A percentile compares a stretch with the other conserved stretches of the same genome.
phyloP scores from a whole-genome alignment of 2,113 vertebrate genomes.

The Eupsittula cactorum region DNA sequence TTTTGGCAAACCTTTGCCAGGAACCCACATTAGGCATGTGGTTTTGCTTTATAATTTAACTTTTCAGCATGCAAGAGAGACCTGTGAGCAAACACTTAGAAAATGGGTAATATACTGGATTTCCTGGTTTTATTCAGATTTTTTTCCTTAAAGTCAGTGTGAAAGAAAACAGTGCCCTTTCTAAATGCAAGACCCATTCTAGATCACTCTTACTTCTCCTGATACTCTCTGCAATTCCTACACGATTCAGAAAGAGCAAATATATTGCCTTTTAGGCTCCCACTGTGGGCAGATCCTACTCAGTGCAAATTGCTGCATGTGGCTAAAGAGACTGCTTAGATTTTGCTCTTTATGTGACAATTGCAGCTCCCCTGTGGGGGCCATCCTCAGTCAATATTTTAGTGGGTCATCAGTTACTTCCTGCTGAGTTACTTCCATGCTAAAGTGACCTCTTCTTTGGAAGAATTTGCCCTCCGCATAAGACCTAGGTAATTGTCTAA shows the following conservation, averaged over 20 bases:
- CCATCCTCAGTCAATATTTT: not conserved
- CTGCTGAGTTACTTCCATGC: not conserved
- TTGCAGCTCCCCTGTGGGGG: not conserved
- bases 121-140: not conserved
- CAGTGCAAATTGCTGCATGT: not conserved
- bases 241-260: not conserved
- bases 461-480: not conserved
- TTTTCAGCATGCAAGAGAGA: not conserved
- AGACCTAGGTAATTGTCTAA: not conserved
- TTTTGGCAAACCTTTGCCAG: not conserved
- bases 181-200: not conserved
- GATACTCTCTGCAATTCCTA: not conserved
- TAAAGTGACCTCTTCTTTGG: not conserved
- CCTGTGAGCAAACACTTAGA: not conserved
- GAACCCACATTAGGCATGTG: not conserved
- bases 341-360: constrained; percentile 15
- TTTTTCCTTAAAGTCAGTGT: not conserved
- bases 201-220: not conserved
- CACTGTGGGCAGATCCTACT: not conserved
- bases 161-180: not conserved
- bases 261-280: not conserved
- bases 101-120: not conserved
- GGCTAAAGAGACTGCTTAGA: not conserved
- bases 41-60: not conserved
- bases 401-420: not conserved